These are phyloP conservation scores for Epinotia bilunana DNA, from an alignment of 2,888 invertebrate genomes.

Conservation along the genomic window DNA sequence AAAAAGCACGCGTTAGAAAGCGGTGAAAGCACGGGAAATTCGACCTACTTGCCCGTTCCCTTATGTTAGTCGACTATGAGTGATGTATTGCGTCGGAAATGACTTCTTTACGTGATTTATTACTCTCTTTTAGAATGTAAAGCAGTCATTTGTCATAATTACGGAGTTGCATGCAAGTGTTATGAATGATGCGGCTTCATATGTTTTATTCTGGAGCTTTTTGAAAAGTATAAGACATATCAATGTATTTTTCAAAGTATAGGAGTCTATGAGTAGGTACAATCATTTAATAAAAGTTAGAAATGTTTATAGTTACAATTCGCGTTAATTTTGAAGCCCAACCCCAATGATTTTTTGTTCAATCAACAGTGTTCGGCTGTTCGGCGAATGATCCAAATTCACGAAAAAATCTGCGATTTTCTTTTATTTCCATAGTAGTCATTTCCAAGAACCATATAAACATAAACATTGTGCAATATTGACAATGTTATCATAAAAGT, in stretches of 20 bases:
- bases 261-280: neutral
- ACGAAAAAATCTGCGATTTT: neutral
- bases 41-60: constrained; percentile 33
- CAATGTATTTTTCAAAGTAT: neutral
- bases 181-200: constrained; percentile 4
- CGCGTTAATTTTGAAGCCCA: neutral
- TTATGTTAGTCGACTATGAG: constrained; percentile 38
- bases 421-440: neutral
- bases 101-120: constrained; percentile 44
- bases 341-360: too few species aligned
- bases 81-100: constrained; percentile 43
- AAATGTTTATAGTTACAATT: neutral
- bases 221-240: neutral
- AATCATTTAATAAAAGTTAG: neutral
- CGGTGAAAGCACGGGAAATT: constrained; percentile 39
- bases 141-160: constrained; percentile 37
- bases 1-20: constrained; percentile 36
- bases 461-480: too few species aligned
- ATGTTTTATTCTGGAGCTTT: constrained; percentile 4
- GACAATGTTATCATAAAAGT: too few species aligned
- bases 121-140: constrained; percentile 39
- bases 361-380: neutral
- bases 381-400: neutral
- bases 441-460: neutral
- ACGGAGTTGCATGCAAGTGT: constrained; percentile 23